Conservation (phyloP, 2,113 vertebrate species). For the Corynorhinus townsendii region DNA sequence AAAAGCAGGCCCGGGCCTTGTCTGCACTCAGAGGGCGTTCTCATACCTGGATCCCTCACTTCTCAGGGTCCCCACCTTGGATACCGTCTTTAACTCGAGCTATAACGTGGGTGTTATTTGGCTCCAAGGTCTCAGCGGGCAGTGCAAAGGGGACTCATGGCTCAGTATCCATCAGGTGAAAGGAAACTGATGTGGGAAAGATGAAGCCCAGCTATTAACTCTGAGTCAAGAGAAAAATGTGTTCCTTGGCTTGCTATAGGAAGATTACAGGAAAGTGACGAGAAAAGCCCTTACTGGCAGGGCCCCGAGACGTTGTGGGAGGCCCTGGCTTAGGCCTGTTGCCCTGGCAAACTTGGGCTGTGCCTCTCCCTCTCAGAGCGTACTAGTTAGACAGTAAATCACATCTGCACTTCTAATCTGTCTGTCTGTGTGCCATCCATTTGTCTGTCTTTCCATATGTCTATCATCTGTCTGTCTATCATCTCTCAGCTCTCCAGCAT, state of each 20-base stretch:
- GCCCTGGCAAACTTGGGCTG: not conserved
- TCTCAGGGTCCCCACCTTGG: not conserved
- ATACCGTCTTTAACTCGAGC: not conserved
- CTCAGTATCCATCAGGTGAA: not conserved
- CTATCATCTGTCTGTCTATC: not conserved
- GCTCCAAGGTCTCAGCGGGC: not conserved
- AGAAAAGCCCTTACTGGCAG: not conserved
- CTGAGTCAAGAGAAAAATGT: not conserved
- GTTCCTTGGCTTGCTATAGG: not conserved
- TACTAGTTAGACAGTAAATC: not conserved
- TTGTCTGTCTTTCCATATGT: not conserved
- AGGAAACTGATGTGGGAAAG: not conserved
- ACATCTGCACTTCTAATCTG: not conserved
- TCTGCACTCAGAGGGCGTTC: not conserved
- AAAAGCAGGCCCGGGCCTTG: too few relatives aligned
- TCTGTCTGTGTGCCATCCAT: not conserved
- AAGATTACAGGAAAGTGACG: not conserved
- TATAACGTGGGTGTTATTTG: not conserved
- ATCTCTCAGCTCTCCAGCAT: not conserved
- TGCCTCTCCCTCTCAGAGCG: not conserved
- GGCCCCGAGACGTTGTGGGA: rapidly evolving
- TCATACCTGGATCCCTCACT: not conserved
- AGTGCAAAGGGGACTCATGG: rapidly evolving
- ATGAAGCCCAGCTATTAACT: not conserved
- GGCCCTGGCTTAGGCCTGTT: not conserved